Base-by-base conservation (phyloP, 1,140 invertebrate genomes). In the Acromyrmex echinatior region DNA sequence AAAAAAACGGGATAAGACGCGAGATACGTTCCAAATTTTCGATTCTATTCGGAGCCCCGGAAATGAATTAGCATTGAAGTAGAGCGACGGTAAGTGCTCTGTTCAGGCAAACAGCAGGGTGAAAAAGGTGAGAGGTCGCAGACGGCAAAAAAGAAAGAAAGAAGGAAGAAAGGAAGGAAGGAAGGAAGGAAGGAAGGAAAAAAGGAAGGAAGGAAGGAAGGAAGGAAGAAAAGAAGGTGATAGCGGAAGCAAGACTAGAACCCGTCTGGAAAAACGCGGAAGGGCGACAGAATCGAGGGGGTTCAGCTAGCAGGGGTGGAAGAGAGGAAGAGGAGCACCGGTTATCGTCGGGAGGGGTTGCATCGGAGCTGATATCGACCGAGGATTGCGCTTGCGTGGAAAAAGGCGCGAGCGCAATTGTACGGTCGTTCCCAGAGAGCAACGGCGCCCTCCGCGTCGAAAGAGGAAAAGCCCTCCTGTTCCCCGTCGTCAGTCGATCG, bases 341-440 rank as follows among this genome's bases (percentile, higher is more conserved):
- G 35, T 25, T 39, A 39, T 63, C 56, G 35, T 65, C 68, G 21
- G 28, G 80, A 81, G 87, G 88, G 78, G 58, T 79, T 62, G 18
- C 81, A 86, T 81, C 87, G 66, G 80, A 16, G 84, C 62, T 71
- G 85, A 89, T 94, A 94, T 94, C 92, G 93, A 94, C 92, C 93
- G 89, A 88, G 88, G 88, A 93, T 92, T 93, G 93, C 93, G 93
- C 93, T 92, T 94, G 93, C 93, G 93, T 90, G 89, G 85, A 89
- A 86, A 88, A 92, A 92, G 86, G 89, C 90, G 91, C 92, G 78
- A 80, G 78, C 49, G 90, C 90, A 92, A 89, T 91, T 88, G 89
- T 88, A 90, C 90, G 92, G 89, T 91, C 87, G 88, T 88, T 49
- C 68, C 70, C 90, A 89, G 87, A 92, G 87, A 74, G 53, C 66